A percentile compares a stretch with the other conserved stretches of the same genome.
Conservation (phyloP, 2,797 vertebrate genomes). For the Eutrigla gurnardus region DNA sequence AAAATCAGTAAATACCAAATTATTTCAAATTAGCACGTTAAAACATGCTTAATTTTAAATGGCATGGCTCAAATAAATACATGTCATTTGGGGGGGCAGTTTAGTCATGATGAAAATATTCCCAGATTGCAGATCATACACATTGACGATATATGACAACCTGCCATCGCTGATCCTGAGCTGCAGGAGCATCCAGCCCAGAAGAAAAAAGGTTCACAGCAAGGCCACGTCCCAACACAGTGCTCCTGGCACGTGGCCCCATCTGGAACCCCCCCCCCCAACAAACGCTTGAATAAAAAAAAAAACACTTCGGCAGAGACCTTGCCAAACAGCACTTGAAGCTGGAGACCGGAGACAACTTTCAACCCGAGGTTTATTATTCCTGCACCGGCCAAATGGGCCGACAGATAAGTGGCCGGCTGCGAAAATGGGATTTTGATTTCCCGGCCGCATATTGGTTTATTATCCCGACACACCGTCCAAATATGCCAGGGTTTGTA, state of each 20-base stretch:
- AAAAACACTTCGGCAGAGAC: conserved; percentile 28
- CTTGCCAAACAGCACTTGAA: conserved; percentile 44
- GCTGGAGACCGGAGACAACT: conserved; percentile 27
- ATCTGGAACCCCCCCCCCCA: conserved; percentile 60
- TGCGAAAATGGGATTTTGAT: conserved; percentile 55
- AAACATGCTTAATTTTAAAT: neutral
- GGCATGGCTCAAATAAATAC: neutral
- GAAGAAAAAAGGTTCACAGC: conserved; percentile 43
- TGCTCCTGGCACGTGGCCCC: conserved; percentile 54
- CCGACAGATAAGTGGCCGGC: conserved; percentile 44
- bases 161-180: conserved; percentile 37
- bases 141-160: conserved; percentile 47
- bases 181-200: conserved; percentile 30
- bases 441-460: conserved; percentile 37
- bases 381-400: conserved; percentile 41
- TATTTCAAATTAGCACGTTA: neutral
- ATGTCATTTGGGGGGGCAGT: neutral
- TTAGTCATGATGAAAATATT: neutral
- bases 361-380: conserved; percentile 33
- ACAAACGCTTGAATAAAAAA: conserved; percentile 1
- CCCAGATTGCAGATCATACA: conserved; percentile 16
- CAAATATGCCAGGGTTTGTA: conserved; percentile 10
- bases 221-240: conserved; percentile 48
- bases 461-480: conserved; percentile 38
- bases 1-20: conserved; percentile 7